Conservation (phyloP, 2,113 vertebrate species). For the Chelonoidis abingdonii region DNA sequence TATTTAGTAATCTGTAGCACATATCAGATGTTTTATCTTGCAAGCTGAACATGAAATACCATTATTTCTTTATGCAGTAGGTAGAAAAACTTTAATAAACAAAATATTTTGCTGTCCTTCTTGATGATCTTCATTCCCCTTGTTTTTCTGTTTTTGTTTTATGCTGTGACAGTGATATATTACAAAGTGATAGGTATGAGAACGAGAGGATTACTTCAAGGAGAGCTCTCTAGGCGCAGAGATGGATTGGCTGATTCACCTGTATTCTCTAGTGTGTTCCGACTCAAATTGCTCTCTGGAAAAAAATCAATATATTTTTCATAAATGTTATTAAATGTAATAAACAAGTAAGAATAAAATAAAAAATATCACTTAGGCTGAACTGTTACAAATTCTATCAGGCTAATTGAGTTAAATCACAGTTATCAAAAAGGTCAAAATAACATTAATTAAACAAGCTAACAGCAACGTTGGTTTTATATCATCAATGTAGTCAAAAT, state of each 20-base stretch:
- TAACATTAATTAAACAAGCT: background rate
- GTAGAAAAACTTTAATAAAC: background rate
- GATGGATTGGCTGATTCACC: conserved; percentile 41
- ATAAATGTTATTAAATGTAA: background rate
- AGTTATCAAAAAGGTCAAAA: conserved; percentile 15
- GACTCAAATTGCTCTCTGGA: conserved; percentile 38
- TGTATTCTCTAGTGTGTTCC: background rate
- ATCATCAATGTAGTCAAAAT: background rate
- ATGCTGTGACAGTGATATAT: background rate
- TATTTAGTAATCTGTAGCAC: background rate
- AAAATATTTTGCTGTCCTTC: background rate
- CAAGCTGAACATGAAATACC: background rate
- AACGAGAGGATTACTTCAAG: conserved; percentile 15
- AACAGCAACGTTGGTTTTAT: background rate
- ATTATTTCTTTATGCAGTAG: background rate
- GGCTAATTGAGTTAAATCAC: conserved; percentile 28
- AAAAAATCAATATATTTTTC: conserved; percentile 30
- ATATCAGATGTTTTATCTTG: background rate
- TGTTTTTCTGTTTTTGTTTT: background rate
- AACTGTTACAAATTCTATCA: conserved; percentile 46
- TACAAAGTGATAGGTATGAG: conserved; percentile 27
- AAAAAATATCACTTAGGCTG: conserved; percentile 42
- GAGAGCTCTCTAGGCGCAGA: conserved; percentile 3
- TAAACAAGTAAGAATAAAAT: conserved; percentile 50
- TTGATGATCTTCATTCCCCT: background rate